Evolutionary conservation across 35 echinoderm and acorn worm genomes (phyloP), one percentile per base, ranked within the genome.

Genomic region (Holothuria glaberrima): DNA sequence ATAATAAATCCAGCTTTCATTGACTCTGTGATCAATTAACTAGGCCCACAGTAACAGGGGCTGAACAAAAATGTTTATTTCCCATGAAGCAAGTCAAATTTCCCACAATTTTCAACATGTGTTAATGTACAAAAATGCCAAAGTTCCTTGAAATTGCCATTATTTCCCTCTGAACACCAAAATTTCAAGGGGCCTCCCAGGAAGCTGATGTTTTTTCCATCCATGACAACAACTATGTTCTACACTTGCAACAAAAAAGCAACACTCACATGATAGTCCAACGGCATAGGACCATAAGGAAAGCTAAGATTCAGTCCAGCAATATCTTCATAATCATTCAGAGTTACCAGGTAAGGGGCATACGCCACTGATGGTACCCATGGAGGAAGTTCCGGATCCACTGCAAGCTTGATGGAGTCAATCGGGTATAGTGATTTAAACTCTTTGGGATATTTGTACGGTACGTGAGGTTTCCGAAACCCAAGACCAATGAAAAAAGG

Each of bases 271-370:
- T 94, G 92, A 68, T 97, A 97, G 24, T 89, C 62, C 59, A 84
- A 67, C 0, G 89, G 93, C 65, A 98, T 91, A 0, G 96, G 96
- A 31, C 93, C 96, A 60, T 93, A 98, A 19, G 96, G 96, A 78
- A 94, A 98, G 30, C 90, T 88, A 20, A 98, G 32, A 82, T 98
- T 92, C 18, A 94, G 70, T 17, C 58, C 91, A 71, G 17, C 28
- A 22, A 94, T 94, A 65, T 98, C 96, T 1, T 98, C 93, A 83
- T 91, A 78, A 29, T 54, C 64, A 56, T 91, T 66, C 18, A 98
- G 52, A 34, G 75, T 87, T 41, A 74, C 45, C 27, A 84, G 56
- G 21, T 86, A 98, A 0, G 96, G 96, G 58, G 92, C 84, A 88
- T 82, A 98, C 1, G 96, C 96, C 9, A 98, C 96, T 24, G 90